phyloP scores from a whole-genome alignment of 37 sponge, comb jelly and placozoan genomes.

The Cliona cf. orientalis region DNA sequence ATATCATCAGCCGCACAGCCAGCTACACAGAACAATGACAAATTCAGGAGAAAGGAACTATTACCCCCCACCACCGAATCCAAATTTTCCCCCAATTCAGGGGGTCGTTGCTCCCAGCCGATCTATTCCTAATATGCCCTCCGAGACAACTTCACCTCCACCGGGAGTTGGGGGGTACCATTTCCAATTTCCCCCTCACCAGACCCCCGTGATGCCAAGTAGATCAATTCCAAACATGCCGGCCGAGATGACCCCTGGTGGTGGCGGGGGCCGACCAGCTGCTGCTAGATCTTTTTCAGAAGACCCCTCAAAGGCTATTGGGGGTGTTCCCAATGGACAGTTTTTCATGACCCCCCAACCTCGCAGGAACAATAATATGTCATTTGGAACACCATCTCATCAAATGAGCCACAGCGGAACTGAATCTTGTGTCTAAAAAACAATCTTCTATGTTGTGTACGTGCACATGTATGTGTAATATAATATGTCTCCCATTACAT shows the following conservation, averaged over 20 bases:
- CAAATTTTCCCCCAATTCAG: background rate
- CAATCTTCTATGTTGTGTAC: too few species aligned
- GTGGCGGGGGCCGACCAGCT: background rate
- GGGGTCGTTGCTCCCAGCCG: slow-evolving; percentile 4
- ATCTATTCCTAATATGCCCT: slow-evolving; percentile 8
- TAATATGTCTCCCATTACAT: too few species aligned
- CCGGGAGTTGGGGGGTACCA: background rate
- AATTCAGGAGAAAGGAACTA: background rate
- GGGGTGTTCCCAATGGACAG: background rate
- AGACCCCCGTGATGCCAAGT: slow-evolving; percentile 10
- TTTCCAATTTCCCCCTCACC: background rate
- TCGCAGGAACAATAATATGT: background rate
- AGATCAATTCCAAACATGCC: slow-evolving; percentile 40
- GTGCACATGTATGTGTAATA: too few species aligned
- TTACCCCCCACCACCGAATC: background rate
- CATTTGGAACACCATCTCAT: background rate
- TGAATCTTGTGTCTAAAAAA: slow-evolving; percentile 17
- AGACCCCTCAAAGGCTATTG: background rate
- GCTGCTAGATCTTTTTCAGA: background rate
- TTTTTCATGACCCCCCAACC: slow-evolving; percentile 20
- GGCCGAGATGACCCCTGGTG: background rate
- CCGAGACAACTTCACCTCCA: background rate
- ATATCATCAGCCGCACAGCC: too few species aligned
- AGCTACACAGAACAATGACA: too few species aligned
- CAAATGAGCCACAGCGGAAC: background rate